Conservation (phyloP, 2,113 vertebrate genomes). For the Hydrolagus affinis region DNA sequence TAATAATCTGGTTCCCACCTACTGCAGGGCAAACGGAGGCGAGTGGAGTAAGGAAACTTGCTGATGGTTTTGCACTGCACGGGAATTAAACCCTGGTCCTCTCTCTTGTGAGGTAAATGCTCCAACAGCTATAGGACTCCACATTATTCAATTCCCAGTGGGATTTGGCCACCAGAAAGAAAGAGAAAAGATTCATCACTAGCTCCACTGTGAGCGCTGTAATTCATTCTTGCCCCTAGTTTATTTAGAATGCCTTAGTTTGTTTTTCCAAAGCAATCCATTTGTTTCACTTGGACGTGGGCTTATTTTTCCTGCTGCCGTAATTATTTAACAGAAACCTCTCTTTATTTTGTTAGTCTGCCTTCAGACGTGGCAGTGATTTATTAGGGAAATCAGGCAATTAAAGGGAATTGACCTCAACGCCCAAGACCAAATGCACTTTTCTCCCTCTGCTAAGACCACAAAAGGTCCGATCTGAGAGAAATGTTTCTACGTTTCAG, state of each 20-base stretch:
- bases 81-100: not conserved
- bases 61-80: not conserved
- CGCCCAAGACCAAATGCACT: not conserved
- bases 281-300: conserved; percentile 5
- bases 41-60: not conserved
- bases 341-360: conserved; percentile 23
- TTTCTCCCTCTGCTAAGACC: no score
- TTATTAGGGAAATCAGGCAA: conserved; percentile 12
- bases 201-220: not conserved
- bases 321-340: conserved; percentile 29
- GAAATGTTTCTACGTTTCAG: no score
- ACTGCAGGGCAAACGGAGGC: not conserved
- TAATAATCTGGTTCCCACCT: not conserved
- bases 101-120: not conserved
- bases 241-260: conserved; percentile 12
- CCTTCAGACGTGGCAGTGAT: conserved; percentile 14
- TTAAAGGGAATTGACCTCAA: conserved; percentile 21
- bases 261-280: conserved; percentile 10
- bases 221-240: not conserved
- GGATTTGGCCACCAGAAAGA: not conserved
- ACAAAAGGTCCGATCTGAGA: no score
- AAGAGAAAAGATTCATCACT: conserved; percentile 3
- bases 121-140: not conserved
- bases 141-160: no score
- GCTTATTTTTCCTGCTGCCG: conserved; percentile 25